These are phyloP conservation scores for Ibidorhyncha struthersii DNA, from an alignment of 2,113 vertebrate species.

Conservation along the genomic window DNA sequence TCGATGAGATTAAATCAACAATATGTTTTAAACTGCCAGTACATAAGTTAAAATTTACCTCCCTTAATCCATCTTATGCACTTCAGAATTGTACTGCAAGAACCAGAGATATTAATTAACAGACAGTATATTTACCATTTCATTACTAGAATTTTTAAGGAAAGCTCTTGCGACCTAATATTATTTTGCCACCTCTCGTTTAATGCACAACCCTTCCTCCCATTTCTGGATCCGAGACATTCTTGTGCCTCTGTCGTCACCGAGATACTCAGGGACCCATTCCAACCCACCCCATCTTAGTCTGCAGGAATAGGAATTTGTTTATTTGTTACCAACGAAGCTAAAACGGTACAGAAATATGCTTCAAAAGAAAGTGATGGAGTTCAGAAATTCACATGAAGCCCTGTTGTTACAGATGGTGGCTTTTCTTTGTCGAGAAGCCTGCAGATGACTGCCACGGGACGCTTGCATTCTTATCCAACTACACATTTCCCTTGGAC, in stretches of 20 bases:
- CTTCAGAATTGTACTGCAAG: background rate
- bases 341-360: background rate
- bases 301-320: background rate
- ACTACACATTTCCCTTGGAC: background rate
- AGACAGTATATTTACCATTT: background rate
- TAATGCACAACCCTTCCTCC: background rate
- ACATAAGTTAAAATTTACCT: constrained; percentile 62
- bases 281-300: background rate
- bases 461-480: background rate
- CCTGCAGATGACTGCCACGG: background rate
- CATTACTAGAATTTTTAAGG: background rate
- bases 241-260: background rate
- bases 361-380: background rate
- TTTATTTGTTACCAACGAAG: background rate
- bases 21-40: background rate
- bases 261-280: background rate
- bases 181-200: background rate
- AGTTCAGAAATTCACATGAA: background rate
- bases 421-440: background rate
- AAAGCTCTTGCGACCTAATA: background rate
- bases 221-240: background rate
- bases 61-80: constrained; percentile 10
- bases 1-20: constrained; percentile 60
- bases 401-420: constrained; percentile 14
- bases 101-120: constrained; percentile 51